Base-by-base conservation (phyloP, 2,113 vertebrate genomes). In the Oreochromis aureus region DNA sequence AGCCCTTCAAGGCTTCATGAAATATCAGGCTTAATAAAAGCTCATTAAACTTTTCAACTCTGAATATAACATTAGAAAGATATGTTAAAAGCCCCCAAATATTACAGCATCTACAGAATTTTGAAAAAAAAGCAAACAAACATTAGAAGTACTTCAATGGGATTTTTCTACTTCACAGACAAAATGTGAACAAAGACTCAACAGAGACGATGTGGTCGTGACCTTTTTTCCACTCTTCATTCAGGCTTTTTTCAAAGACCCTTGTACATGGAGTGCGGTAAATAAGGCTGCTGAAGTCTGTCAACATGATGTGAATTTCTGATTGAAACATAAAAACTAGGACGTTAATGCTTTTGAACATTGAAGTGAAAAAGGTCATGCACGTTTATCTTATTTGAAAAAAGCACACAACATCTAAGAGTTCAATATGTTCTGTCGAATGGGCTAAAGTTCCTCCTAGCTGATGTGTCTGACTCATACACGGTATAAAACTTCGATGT, bases 11-110 rank as follows among this genome's bases (percentile, higher is more conserved):
- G 80, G 36, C 30, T 86, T 93, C 27, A 89, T 83, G 36, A 58
- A 46, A 22, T 30, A 63, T 63, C 46, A 51, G 34, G 58, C 87
- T 87, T 83, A 92, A 87, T 82, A 84, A 82, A 93, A 89, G 80
- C 79, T 41, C 79, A 87, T 88, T 83, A 90, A 91, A 71, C 56
- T 86, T 83, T 89, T 58, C 34, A 58, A 34, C 59, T 80, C n/a
- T 22, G 66, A 54, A 61, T 16, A 41, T n/a, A 55, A 24, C 46
- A 8, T 51, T 51, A 78, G 44, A 78, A 78, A 78, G 44, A 78
- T 8, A 32, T 32, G 27, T 46, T 32, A 78, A 51, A 32, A 78
- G 10, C 27, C 46, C 6, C 44, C 13, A 48, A 76, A 76, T 76
- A 30, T 48, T 73, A 11, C 69, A 27, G 4, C 41, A 76, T 30